A percentile compares a stretch with the other conserved stretches of the same genome.
phyloP scores from a whole-genome alignment of 2,888 invertebrate genomes.

The Gandaritis pyraliata region DNA sequence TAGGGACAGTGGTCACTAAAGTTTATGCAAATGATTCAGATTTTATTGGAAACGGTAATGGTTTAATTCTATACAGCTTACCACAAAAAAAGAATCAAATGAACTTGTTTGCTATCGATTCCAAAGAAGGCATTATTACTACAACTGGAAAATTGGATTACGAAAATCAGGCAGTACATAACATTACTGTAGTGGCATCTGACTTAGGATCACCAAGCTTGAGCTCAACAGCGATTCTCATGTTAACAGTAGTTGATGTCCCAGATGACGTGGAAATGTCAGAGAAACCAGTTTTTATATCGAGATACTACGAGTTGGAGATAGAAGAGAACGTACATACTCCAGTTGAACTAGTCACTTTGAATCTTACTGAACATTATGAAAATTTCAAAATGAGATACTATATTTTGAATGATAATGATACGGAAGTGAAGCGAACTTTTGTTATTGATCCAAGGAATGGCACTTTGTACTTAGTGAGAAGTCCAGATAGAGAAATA shows the following conservation, averaged over 20 bases:
- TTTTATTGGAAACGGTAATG: constrained; percentile 94
- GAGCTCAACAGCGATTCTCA: constrained; percentile 90
- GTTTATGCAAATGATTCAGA: constrained; percentile 94
- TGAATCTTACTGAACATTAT: constrained; percentile 90
- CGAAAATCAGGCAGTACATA: constrained; percentile 87
- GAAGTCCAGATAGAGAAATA: constrained; percentile 90
- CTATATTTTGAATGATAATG: constrained; percentile 86
- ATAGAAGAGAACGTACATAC: constrained; percentile 92
- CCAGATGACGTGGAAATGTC: constrained; percentile 83
- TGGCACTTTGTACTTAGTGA: constrained; percentile 89
- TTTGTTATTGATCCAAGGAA: constrained; percentile 91
- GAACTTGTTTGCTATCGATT: constrained; percentile 91
- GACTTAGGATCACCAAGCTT: constrained; percentile 93
- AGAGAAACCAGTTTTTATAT: constrained; percentile 84
- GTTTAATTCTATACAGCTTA: constrained; percentile 90
- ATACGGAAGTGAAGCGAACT: constrained; percentile 82
- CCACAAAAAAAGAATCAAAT: constrained; percentile 86
- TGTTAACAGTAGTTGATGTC: constrained; percentile 87
- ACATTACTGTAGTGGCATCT: constrained; percentile 92
- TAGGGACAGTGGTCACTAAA: constrained; percentile 89
- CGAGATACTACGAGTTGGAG: constrained; percentile 91
- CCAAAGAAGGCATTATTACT: constrained; percentile 92
- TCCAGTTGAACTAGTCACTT: constrained; percentile 89
- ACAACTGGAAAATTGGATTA: constrained; percentile 90
- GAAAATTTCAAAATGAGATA: constrained; percentile 87